These are phyloP conservation scores for Vulpes lagopus DNA, from an alignment of 2,113 vertebrate species.

Conservation along the genomic window DNA sequence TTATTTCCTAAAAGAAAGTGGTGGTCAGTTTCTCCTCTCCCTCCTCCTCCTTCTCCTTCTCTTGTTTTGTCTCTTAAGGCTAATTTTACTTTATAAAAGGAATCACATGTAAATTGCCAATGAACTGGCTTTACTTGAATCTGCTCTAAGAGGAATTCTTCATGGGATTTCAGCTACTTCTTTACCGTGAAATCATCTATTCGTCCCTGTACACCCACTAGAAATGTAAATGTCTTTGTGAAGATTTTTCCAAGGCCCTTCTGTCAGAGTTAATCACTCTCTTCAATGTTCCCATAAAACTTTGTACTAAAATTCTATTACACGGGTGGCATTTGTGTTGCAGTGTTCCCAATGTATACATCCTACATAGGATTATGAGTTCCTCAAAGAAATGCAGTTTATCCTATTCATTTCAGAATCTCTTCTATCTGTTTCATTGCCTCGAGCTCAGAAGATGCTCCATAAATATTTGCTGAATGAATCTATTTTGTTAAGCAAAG, in stretches of 20 bases:
- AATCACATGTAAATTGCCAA: not conserved
- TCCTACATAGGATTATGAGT: not conserved
- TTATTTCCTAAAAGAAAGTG: not conserved
- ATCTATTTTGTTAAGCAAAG: constrained; percentile 55
- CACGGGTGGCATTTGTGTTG: not conserved
- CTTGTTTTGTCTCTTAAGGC: not conserved
- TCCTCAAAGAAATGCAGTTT: not conserved
- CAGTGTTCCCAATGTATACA: not conserved
- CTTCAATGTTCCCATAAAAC: not conserved
- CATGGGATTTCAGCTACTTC: not conserved
- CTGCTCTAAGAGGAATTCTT: not conserved
- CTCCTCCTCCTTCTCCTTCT: not conserved
- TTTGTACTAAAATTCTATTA: not conserved
- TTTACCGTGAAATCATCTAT: not conserved
- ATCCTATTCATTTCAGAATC: not conserved
- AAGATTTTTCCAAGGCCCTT: not conserved
- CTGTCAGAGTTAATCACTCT: not conserved
- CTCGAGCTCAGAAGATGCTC: constrained; percentile 6
- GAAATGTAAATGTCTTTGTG: not conserved
- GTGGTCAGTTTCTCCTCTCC: not conserved
- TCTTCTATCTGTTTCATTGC: not conserved
- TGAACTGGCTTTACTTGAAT: not conserved
- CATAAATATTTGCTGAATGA: constrained; percentile 59
- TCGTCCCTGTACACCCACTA: not conserved
- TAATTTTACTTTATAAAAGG: not conserved